Base-by-base conservation (phyloP, 2,888 invertebrate species). In the Podabrus alpinus region DNA sequence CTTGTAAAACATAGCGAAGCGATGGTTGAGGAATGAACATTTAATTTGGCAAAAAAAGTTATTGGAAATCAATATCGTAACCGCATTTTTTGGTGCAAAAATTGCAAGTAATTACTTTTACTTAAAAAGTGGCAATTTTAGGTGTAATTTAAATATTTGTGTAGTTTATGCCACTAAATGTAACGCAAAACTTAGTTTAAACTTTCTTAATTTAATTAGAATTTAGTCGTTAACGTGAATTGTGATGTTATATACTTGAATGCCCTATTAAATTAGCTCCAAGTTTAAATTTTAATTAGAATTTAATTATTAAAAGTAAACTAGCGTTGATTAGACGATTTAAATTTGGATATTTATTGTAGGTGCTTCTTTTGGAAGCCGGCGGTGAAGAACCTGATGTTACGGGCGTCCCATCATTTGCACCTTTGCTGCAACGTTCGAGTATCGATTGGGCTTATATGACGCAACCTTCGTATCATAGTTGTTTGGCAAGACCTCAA, bases 361-460 rank as follows among this genome's bases (percentile, higher is more conserved):
- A 92, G 92, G 87, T 93, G 10, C 86, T 93, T 0, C 86, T 93
- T 0, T 83, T 93, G 69, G 93, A 93, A 88, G 92, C 92, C 0
- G 93, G 92, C 0, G 89, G 89, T 4, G 92, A 93, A 82, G 92
- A 93, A 83, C 92, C 92, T 0, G 89, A 91, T 59, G 89, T 91
- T 0, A 91, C 92, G 0, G 92, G 91, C 61, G 91, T 93, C 0
- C 93, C 93, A 7, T 89, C 91, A 0, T 89, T 93, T 13, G 91
- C 93, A 0, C 90, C 92, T 9, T 87, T 87, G 7, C 85, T 92
- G 1, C 91, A 89, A 71, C 84, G 88, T 2, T 92, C 92, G 17
- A 91, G 89, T 81, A 90, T 94, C 25, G 94, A 94, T 83, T 94
- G 94, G 94, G 88, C 88, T 80, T 94, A 92, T 84, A 86, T 90